phyloP scores from a whole-genome alignment of 2,888 invertebrate species.

The Apodemia zela region DNA sequence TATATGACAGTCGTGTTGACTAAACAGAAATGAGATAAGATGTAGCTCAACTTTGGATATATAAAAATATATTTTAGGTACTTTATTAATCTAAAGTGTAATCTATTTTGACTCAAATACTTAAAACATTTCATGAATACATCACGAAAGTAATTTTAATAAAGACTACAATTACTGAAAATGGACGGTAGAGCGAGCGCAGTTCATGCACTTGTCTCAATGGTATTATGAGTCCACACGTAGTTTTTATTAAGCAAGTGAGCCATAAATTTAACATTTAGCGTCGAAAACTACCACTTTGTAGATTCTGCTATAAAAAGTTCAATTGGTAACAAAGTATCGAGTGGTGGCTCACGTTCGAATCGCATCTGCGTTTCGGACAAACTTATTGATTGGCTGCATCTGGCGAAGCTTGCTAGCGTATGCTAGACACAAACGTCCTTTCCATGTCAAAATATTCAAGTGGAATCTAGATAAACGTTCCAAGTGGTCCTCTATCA shows the following conservation, averaged over 20 bases:
- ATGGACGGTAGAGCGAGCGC: slow-evolving; percentile 34
- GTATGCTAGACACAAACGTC: slow-evolving; percentile 38
- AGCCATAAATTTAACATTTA: slow-evolving; percentile 64
- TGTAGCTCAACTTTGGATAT: background rate
- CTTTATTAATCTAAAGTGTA: background rate
- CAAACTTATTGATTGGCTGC: slow-evolving; percentile 44
- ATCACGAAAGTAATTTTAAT: slow-evolving; percentile 32
- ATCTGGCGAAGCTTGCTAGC: slow-evolving; percentile 39
- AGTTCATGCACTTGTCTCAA: slow-evolving; percentile 38
- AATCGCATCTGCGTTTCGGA: slow-evolving; percentile 59
- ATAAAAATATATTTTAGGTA: background rate
- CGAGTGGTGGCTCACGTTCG: slow-evolving; percentile 45
- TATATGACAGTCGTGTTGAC: background rate
- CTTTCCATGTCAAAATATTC: slow-evolving; percentile 46
- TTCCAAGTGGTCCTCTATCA: slow-evolving; percentile 36
- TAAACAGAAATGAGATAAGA: background rate
- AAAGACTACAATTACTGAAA: slow-evolving; percentile 32
- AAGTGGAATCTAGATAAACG: slow-evolving; percentile 43
- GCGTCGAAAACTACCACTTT: slow-evolving; percentile 58
- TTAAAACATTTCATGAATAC: slow-evolving; percentile 1
- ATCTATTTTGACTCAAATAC: background rate
- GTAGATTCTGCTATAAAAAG: slow-evolving; percentile 63
- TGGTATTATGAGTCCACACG: slow-evolving; percentile 41
- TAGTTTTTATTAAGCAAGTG: slow-evolving; percentile 60
- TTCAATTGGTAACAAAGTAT: slow-evolving; percentile 59